Conservation (phyloP, 2,888 invertebrate genomes). For the Koerneria pararmatus region DNA sequence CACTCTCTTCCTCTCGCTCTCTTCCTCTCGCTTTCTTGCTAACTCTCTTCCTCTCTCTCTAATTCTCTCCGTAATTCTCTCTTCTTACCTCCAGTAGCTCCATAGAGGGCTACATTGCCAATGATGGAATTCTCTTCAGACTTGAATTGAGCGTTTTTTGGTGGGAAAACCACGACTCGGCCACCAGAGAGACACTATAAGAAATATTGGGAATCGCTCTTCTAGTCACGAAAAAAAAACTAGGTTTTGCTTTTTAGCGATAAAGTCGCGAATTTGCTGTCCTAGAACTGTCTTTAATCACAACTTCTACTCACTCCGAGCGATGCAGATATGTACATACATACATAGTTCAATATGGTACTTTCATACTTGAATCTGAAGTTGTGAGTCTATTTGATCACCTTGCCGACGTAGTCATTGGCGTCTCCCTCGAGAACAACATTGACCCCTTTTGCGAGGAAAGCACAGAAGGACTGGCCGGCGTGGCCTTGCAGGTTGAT, state of each 20-base stretch:
- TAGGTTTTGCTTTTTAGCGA: not conserved
- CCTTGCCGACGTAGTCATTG: constrained; percentile 94
- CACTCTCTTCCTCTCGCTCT: no score
- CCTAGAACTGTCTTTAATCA: not conserved
- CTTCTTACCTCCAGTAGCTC: constrained; percentile 80
- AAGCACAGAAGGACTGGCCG: constrained; percentile 98
- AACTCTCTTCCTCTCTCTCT: no score
- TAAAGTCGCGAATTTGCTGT: not conserved
- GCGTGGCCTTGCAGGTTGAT: constrained; percentile 85
- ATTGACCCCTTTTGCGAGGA: constrained; percentile 82
- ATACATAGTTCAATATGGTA: not conserved
- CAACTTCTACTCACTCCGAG: not conserved
- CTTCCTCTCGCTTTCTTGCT: no score
- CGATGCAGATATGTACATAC: not conserved
- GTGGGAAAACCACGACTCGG: constrained; percentile 85
- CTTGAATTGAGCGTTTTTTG: constrained; percentile 73
- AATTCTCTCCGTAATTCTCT: no score
- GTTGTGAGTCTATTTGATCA: constrained; percentile 43
- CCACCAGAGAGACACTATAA: constrained; percentile 84
- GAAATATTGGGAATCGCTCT: no score
- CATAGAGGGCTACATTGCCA: constrained; percentile 95
- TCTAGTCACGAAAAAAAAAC: constrained; percentile 24
- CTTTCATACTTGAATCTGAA: not conserved
- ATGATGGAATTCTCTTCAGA: constrained; percentile 93
- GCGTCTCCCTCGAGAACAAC: constrained; percentile 91